These are phyloP conservation scores for Anableps anableps DNA, from an alignment of 2,797 vertebrate species.

Conservation along the genomic window DNA sequence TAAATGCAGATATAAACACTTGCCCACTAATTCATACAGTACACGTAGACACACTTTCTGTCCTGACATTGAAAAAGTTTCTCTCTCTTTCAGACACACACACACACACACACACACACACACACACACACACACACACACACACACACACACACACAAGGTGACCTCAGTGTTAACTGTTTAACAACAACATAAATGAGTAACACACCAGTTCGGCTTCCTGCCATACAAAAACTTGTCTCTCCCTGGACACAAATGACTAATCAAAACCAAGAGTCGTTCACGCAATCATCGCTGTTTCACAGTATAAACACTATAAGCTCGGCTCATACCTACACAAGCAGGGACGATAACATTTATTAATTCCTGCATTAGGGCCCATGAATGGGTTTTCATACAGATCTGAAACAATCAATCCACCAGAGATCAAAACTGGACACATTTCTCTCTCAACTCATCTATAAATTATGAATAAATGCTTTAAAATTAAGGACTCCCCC, in stretches of 20 bases:
- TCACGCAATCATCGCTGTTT: conserved; percentile 21
- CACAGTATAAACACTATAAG: conserved; percentile 15
- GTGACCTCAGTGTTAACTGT: conserved; percentile 59
- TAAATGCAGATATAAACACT: conserved; percentile 29
- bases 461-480: not conserved
- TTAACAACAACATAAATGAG: conserved; percentile 35
- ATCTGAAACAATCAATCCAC: not conserved
- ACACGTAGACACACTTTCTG: conserved; percentile 10
- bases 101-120: conserved; percentile 26
- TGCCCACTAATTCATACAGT: not conserved
- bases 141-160: conserved; percentile 27
- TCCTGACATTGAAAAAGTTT: conserved; percentile 48
- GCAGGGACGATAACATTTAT: conserved; percentile 1
- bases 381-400: conserved; percentile 6
- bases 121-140: conserved; percentile 28
- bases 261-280: conserved; percentile 34
- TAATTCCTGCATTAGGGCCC: conserved; percentile 4
- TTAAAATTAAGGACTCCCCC: not conserved
- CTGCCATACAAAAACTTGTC: conserved; percentile 31
- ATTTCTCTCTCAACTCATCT: not conserved
- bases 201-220: conserved; percentile 33
- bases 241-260: conserved; percentile 39
- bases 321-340: not conserved
- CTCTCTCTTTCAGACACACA: conserved; percentile 18
- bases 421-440: not conserved